A percentile compares a stretch with the other conserved stretches of the same genome.
These are phyloP conservation scores for Rhizomys pruinosus DNA, from an alignment of 2,113 vertebrate genomes.

Conservation along the genomic window DNA sequence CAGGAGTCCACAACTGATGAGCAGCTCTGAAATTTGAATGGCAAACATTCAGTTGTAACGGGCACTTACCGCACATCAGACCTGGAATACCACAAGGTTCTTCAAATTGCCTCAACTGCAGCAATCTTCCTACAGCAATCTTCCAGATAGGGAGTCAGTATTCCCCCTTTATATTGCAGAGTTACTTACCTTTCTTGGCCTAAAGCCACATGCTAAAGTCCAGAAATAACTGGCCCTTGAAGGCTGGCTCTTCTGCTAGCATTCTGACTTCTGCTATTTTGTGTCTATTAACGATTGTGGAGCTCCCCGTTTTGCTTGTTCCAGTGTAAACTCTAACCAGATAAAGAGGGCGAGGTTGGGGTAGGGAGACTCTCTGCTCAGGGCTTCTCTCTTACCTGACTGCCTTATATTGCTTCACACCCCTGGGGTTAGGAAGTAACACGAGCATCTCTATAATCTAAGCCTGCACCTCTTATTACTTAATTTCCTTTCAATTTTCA, in stretches of 20 bases:
- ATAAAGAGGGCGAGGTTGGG: neutral
- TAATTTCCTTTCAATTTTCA: neutral
- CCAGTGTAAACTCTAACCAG: neutral
- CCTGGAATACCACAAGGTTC: neutral
- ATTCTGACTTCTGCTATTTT: neutral
- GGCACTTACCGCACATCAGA: neutral
- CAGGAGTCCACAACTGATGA: neutral
- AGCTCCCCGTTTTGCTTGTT: neutral
- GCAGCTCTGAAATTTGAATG: neutral
- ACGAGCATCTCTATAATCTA: neutral
- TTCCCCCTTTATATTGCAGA: neutral
- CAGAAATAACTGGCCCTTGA: neutral
- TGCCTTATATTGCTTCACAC: neutral
- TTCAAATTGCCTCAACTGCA: neutral
- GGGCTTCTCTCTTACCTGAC: neutral
- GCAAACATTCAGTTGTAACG: neutral
- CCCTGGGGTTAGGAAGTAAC: neutral
- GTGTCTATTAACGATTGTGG: neutral
- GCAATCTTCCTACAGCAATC: neutral
- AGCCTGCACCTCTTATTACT: neutral
- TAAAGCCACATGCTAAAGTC: neutral
- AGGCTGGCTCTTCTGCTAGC: neutral
- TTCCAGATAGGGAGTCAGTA: neutral
- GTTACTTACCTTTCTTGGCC: neutral
- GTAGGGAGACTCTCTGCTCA: neutral